Evolutionary conservation across 2,888 invertebrate genomes (phyloP), one percentile per base, ranked within the genome.

Genomic region (Epistrophella euchroma): DNA sequence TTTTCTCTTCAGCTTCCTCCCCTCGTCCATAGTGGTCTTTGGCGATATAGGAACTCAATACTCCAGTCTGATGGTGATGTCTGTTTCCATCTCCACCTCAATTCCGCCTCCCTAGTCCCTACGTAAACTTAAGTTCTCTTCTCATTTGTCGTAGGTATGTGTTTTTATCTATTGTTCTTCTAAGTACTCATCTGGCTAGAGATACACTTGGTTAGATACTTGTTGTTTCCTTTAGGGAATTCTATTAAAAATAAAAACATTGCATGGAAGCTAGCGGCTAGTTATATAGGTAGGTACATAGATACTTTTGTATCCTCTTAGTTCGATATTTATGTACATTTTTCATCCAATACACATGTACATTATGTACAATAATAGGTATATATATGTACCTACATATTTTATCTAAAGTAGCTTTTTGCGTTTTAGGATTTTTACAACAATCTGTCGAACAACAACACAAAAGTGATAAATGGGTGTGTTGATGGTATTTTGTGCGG

Each of bases 341-440:
- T 71, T 58, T 47, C 35, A 7, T 47, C 47, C 40, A 37, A 43
- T 15, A 52, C 45, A 17, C 28, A 50, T 25, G 17, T 64, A n/a
- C 2, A 1, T 35, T 32, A 28, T 13, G 22, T 47, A 15, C 4
- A 15, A 15, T 13, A 6, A 6, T 5, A 15, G 15, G 15, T 2
- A 4, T 40, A n/a, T 70, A 13, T 4, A 7, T n/a, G n/a, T 5
- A 15, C 22, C 32, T 64, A 66, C 32, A 55, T 62, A 28, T 32
- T 62, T 50, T 60, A 17, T 40, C 52, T 70, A 37, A 71, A 66
- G 73, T 60, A 66, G 73, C 71, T 79, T 85, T 84, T 79, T 85
- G 81, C 85, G 85, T 81, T 85, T 85, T 80, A 85, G 85, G 85
- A 85, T 85, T 85, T 85, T 75, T 47, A 78, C 78, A 78, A 64